Evolutionary conservation across 2,888 invertebrate species (phyloP), one percentile per base, ranked within the genome.

Genomic region (Patella depressa): DNA sequence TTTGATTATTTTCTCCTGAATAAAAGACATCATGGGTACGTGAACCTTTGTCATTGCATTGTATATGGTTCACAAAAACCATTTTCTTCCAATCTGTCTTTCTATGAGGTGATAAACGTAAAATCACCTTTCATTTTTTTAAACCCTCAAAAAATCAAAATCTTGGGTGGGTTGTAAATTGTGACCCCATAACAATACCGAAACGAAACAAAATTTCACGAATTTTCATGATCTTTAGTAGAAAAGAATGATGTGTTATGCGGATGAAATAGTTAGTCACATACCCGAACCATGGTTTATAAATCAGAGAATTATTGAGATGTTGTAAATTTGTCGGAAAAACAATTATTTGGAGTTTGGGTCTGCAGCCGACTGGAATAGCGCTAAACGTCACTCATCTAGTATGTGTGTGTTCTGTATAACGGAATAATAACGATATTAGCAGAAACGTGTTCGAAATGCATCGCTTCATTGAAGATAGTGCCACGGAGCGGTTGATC

Each of bases 151-250:
- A 65, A 65, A 65, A 65, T 24, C 19, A 65, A 11, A 65, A 24
- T 24, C 24, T 24, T 65, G 65, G 65, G 65, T 65, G 65, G 65
- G 65, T 65, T 65, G 24, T 11, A 65, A 65, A 65, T 65, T 24
- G 19, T 15, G 65, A 65, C 65, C 65, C 65, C 19, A 65, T 65
- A 65, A 65, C 65, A 65, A 65, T 11, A 65, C 65, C 65, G 19
- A 24, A 65, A 65, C 19, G 65, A 65, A 65, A 65, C 19, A 65
- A 65, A 65, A 19, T 24, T 65, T 65, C 24, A 24, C 65, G 24
- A 14, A 65, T 24, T 24, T 65, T 19, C 14, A 19, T 65, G 65
- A 9, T 65, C 19, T 65, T 65, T 65, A 65, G 19, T 65, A 14
- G 9, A 65, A 24, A 65, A 65, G 65, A 65, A 65, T 65, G 65